Conservation (phyloP, 2,888 invertebrate species). For the Scaeva pyrastri region DNA sequence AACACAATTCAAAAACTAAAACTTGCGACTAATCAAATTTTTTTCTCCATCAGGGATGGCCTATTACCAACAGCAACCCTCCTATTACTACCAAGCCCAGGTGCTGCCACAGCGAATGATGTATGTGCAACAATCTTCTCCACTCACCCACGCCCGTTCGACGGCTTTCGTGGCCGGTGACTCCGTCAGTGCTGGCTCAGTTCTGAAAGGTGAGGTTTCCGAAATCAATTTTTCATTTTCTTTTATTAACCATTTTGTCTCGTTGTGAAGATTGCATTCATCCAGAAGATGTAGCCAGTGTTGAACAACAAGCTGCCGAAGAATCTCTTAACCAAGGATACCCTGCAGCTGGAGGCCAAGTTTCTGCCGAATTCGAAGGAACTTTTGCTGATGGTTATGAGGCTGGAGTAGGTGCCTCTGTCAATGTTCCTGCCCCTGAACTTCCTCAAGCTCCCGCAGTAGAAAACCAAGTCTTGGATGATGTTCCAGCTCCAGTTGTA, state of each 20-base stretch:
- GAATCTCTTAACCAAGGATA: conserved; percentile 57
- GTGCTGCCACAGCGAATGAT: conserved; percentile 81
- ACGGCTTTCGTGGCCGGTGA: conserved; percentile 83
- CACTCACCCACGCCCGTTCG: conserved; percentile 80
- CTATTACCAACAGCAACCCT: conserved; percentile 81
- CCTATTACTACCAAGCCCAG: conserved; percentile 78
- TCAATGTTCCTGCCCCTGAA: conserved; percentile 71
- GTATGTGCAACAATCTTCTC: conserved; percentile 79
- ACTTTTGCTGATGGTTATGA: conserved; percentile 78
- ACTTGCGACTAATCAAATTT: not conserved
- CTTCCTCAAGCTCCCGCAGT: conserved; percentile 54
- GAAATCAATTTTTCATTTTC: not conserved
- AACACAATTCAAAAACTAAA: too few species aligned
- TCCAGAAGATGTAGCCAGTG: conserved; percentile 79
- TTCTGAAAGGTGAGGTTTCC: conserved; percentile 81
- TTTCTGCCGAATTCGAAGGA: conserved; percentile 66
- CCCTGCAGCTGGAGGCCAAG: conserved; percentile 58
- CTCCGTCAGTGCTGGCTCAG: conserved; percentile 82
- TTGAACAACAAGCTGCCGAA: conserved; percentile 51
- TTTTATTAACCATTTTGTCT: not conserved
- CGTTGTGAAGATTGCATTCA: conserved; percentile 81
- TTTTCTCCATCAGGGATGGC: conserved; percentile 80
- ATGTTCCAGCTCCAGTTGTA: conserved; percentile 35
- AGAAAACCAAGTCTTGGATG: conserved; percentile 60
- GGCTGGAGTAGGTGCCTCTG: conserved; percentile 79